phyloP scores from a whole-genome alignment of 2,797 vertebrate species.

The Enteromius afrohamiltoni region DNA sequence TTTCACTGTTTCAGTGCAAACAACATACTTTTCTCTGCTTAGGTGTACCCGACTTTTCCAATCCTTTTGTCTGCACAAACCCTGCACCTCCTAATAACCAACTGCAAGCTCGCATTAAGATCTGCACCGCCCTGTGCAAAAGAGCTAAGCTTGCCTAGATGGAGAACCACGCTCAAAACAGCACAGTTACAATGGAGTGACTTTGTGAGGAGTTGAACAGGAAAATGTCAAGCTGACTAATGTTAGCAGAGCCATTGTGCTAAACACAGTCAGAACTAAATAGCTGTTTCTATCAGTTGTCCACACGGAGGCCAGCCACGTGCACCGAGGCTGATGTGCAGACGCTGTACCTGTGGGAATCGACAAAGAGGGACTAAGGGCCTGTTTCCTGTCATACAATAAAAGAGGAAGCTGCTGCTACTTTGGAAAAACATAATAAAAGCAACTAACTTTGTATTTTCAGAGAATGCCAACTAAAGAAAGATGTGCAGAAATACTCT shows the following conservation, averaged over 20 bases:
- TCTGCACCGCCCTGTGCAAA: not conserved
- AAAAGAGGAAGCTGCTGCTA: constrained; percentile 57
- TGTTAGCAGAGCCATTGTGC: constrained; percentile 12
- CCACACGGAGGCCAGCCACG: constrained; percentile 3
- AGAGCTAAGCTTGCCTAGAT: not conserved
- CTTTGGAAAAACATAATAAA: constrained; percentile 52
- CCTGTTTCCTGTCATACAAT: constrained; percentile 65
- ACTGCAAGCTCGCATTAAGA: not conserved
- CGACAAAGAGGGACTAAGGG: constrained; percentile 55
- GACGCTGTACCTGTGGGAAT: constrained; percentile 38
- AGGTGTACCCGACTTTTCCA: not conserved
- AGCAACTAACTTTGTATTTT: constrained; percentile 7
- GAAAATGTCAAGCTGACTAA: constrained; percentile 15
- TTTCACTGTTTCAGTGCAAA: not conserved
- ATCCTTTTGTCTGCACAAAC: not conserved
- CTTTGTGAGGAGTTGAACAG: not conserved
- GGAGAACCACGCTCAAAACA: not conserved
- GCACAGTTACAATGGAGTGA: not conserved
- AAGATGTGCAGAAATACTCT: not conserved
- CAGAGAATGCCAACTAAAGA: constrained; percentile 18
- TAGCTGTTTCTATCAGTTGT: constrained; percentile 22
- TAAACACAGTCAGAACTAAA: constrained; percentile 26
- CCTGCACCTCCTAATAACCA: not conserved
- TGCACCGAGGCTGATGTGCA: constrained; percentile 39
- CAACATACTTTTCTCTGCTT: not conserved